phyloP scores from a whole-genome alignment of 2,797 vertebrate genomes.

The Psittacula echo region DNA sequence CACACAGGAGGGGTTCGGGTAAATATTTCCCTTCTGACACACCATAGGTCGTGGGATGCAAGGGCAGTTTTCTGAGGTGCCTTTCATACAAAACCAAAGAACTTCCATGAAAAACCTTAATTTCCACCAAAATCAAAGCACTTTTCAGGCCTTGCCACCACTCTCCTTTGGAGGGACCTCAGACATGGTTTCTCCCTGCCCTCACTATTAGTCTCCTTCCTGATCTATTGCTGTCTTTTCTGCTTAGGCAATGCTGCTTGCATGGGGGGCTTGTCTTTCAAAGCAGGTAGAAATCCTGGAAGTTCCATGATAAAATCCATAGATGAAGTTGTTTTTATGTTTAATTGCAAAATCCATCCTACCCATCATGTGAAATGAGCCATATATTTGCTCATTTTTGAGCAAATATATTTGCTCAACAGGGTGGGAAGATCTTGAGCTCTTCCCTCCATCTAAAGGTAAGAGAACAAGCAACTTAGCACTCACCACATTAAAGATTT shows the following conservation, averaged over 20 bases:
- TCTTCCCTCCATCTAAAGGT: neutral
- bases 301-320: neutral
- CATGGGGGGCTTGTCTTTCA: neutral
- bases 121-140: neutral
- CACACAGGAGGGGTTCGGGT: neutral
- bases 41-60: neutral
- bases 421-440: neutral
- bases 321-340: neutral
- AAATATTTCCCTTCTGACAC: neutral
- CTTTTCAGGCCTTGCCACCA: neutral
- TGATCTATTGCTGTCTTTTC: neutral
- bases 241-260: neutral
- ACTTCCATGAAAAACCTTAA: neutral
- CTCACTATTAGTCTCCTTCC: neutral
- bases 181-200: neutral
- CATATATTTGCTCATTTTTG: too few relatives aligned
- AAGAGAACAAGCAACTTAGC: neutral
- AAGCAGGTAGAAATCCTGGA: neutral
- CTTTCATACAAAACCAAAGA: neutral
- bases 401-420: too few relatives aligned
- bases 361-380: neutral
- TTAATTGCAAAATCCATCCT: neutral
- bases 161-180: neutral
- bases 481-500: neutral
- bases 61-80: neutral